These are phyloP conservation scores for Drosophila elegans DNA, from an alignment of 1,140 invertebrate genomes.

Conservation along the genomic window DNA sequence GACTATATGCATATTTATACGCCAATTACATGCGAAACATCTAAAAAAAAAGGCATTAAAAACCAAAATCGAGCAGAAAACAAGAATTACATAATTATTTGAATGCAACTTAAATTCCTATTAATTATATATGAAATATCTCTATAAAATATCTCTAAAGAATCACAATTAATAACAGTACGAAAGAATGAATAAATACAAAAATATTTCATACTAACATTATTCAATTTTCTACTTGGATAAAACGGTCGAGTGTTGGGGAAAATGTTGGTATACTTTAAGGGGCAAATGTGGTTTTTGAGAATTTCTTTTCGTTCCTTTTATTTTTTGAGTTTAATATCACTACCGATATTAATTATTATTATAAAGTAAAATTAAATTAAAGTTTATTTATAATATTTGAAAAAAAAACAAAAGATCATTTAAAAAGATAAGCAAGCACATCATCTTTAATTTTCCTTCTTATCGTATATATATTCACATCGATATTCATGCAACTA, in stretches of 20 bases:
- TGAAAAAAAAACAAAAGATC: no score
- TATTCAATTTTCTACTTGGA: not conserved
- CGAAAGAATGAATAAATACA: slow-evolving; percentile 71
- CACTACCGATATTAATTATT: not conserved
- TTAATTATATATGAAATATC: slow-evolving; percentile 81
- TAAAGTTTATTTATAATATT: no score
- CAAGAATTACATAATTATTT: slow-evolving; percentile 69
- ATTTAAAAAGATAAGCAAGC: no score
- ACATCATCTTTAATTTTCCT: no score
- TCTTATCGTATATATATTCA: no score
- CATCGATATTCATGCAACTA: not conserved
- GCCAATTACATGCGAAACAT: slow-evolving; percentile 68
- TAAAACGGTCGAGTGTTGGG: not conserved
- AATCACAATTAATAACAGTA: slow-evolving; percentile 73
- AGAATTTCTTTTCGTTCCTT: not conserved
- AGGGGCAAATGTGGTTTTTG: slow-evolving; percentile 2
- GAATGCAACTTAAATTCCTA: slow-evolving; percentile 82
- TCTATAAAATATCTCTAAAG: slow-evolving; percentile 77
- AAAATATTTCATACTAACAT: slow-evolving; percentile 76
- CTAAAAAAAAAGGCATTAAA: slow-evolving; percentile 34
- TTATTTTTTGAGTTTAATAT: not conserved
- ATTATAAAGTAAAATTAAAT: not conserved
- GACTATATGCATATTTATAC: slow-evolving; percentile 68
- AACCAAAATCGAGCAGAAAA: slow-evolving; percentile 40
- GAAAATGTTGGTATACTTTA: slow-evolving; percentile 50